Conservation (phyloP, 2,113 vertebrate genomes). For the Anas platyrhynchos region DNA sequence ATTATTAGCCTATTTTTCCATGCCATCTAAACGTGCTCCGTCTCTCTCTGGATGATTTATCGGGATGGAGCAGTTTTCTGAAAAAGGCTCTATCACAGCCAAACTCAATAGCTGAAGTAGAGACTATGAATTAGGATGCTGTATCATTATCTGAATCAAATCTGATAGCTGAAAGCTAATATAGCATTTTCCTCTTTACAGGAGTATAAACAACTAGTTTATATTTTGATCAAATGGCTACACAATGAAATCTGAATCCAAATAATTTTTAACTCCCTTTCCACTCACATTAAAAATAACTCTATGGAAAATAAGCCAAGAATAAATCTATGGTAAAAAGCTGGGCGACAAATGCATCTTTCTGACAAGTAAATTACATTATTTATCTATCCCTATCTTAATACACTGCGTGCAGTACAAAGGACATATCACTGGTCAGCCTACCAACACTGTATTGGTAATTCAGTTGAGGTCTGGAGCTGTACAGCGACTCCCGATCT, state of each 20-base stretch:
- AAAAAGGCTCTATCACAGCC: background rate
- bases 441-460: background rate
- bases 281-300: conserved; percentile 47
- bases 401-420: background rate
- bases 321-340: conserved; percentile 12
- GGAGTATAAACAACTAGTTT: conserved; percentile 13
- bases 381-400: background rate
- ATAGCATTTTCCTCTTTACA: background rate
- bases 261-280: conserved; percentile 47
- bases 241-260: conserved; percentile 47
- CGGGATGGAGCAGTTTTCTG: conserved; percentile 1
- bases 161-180: conserved; percentile 44
- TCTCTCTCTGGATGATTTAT: conserved; percentile 29
- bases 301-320: conserved; percentile 2
- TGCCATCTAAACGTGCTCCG: background rate
- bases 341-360: background rate
- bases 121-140: conserved; percentile 35
- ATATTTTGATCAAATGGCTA: conserved; percentile 51
- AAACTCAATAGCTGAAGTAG: background rate
- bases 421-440: background rate
- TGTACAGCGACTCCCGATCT: background rate
- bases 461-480: background rate
- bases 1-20: background rate
- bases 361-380: conserved; percentile 1
- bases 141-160: conserved; percentile 49